Conservation (phyloP, 2,113 vertebrate genomes). For the Embiotoca jacksoni region DNA sequence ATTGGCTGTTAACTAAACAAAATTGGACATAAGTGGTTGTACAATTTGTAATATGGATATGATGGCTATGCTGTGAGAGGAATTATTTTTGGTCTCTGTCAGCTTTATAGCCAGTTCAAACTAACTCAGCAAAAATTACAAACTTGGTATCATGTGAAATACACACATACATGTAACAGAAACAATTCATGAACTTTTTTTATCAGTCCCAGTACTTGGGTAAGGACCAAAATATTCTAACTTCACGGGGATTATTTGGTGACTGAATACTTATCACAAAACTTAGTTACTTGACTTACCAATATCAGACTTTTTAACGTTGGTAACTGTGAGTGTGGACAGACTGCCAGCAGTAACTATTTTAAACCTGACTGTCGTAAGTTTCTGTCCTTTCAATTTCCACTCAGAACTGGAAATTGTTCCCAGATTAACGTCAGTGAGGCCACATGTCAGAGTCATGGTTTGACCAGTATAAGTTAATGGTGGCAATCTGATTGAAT, state of each 20-base stretch:
- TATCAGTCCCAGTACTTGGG: too few species aligned
- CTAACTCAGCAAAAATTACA: too few species aligned
- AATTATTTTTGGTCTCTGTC: neutral
- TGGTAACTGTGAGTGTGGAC: slow-evolving; percentile 42
- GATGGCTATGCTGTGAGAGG: neutral
- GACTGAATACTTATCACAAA: neutral
- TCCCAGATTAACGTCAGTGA: slow-evolving; percentile 16
- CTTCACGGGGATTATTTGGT: neutral
- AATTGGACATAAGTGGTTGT: neutral
- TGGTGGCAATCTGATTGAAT: rapidly evolving
- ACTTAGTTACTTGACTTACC: slow-evolving; percentile 61
- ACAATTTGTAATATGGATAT: neutral
- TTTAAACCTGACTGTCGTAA: slow-evolving; percentile 10
- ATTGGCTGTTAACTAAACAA: neutral
- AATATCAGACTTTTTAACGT: slow-evolving; percentile 31
- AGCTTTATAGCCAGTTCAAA: too few species aligned
- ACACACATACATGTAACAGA: too few species aligned
- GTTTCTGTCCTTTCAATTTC: slow-evolving; percentile 30
- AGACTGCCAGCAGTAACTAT: rapidly evolving
- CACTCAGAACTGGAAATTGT: neutral
- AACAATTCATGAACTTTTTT: too few species aligned
- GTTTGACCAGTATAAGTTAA: slow-evolving; percentile 27
- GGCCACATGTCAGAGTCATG: slow-evolving; percentile 43
- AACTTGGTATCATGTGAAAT: too few species aligned
- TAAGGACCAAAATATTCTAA: too few species aligned